These are phyloP conservation scores for Nebria brevicollis DNA, from an alignment of 2,888 invertebrate species.

Conservation along the genomic window DNA sequence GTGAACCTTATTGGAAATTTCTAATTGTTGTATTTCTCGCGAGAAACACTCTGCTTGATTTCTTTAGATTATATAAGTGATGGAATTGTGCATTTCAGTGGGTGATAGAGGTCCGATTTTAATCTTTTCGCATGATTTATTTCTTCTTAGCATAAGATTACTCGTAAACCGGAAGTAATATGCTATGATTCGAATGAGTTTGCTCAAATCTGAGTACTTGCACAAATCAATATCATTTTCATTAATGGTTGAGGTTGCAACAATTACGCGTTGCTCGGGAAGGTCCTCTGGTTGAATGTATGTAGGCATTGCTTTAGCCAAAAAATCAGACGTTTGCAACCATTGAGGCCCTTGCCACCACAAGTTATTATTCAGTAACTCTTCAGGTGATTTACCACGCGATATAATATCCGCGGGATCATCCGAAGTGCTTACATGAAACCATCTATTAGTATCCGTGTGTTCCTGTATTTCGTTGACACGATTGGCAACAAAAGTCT, in stretches of 20 bases:
- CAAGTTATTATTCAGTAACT: not conserved
- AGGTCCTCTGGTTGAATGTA: not conserved
- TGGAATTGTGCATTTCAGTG: not conserved
- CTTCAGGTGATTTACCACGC: constrained; percentile 49
- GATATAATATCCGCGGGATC: constrained; percentile 56
- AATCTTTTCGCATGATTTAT: not conserved
- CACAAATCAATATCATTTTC: no score
- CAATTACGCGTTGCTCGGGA: not conserved
- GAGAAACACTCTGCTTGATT: not conserved
- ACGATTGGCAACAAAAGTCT: constrained; percentile 53
- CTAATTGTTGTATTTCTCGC: not conserved
- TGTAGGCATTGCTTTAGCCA: not conserved
- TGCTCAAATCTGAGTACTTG: no score
- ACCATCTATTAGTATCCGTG: constrained; percentile 51
- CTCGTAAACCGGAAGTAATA: not conserved
- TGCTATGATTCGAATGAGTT: no score
- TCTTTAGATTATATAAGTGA: not conserved
- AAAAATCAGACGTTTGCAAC: not conserved
- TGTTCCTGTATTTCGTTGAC: constrained; percentile 53
- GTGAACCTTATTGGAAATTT: not conserved
- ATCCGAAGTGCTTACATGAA: constrained; percentile 51
- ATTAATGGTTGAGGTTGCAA: no score
- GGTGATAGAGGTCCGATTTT: not conserved
- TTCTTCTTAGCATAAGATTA: not conserved
- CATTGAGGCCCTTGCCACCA: constrained; percentile 23